A percentile compares a stretch with the other conserved stretches of the same genome.
Conservation (phyloP, 2,113 vertebrate genomes). For the sheep (Ovis aries) region DNA sequence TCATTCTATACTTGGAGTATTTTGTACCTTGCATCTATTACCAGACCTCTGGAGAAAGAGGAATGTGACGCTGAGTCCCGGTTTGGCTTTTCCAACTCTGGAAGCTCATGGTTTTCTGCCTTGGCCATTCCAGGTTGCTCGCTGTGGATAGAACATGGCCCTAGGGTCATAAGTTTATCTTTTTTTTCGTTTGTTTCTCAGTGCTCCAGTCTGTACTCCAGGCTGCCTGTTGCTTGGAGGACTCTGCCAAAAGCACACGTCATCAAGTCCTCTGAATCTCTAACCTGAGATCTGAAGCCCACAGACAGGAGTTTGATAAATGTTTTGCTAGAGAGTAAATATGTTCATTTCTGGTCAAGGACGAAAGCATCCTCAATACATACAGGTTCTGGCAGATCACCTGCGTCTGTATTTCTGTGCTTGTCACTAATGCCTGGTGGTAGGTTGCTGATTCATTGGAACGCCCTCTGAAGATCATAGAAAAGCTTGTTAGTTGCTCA, state of each 20-base stretch:
- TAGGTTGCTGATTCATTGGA: not conserved
- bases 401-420: not conserved
- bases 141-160: not conserved
- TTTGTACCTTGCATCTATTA: not conserved
- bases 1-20: not conserved
- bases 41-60: not conserved
- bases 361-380: not conserved
- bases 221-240: not conserved
- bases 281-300: not conserved
- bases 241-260: not conserved
- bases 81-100: not conserved
- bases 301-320: fast-evolving
- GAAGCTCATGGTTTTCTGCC: not conserved
- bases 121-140: not conserved
- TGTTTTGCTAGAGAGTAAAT: not conserved
- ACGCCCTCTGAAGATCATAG: not conserved
- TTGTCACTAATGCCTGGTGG: fast-evolving
- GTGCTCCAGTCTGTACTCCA: not conserved
- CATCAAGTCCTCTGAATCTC: not conserved
- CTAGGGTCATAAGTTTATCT: not conserved
- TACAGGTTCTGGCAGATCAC: not conserved
- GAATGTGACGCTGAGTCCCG: too few relatives aligned
- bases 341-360: not conserved
- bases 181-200: not conserved
- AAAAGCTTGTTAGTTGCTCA: not conserved